Evolutionary conservation across 2,797 vertebrate genomes (phyloP), one percentile per base, ranked within the genome.

Genomic region (Pogonophryne albipinna): DNA sequence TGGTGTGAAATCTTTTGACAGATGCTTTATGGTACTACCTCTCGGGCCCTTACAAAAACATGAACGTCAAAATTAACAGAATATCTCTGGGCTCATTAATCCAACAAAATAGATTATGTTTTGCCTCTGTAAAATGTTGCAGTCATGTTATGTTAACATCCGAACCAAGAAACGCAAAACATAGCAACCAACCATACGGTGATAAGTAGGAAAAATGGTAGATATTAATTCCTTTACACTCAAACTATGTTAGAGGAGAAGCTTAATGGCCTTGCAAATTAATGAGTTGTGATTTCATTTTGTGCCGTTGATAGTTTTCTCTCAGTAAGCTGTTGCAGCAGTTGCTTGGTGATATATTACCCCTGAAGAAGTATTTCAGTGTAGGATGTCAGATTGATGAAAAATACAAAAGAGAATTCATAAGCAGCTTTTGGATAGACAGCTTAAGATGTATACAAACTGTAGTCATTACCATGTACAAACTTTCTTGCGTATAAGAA

Each of bases 211-310:
- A 49, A 11, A 56, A 71, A 85, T 66, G 76, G 47, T 64, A 76
- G 46, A 69, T 87, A 88, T 86, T 23, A 80, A 90, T 89, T 82
- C 20, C 45, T 71, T 79, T 72, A 86, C 81, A 78, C 78, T 62
- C 58, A 71, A 80, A 83, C 61, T 78, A 44, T 76, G 64, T 66
- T 59, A n/a, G 55, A 80, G 71, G 72, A 73, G 74, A 64, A 19
- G 62, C 69, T 65, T 71, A 84, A 78, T 73, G 75, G 77, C 41
- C 42, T 10, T 27, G 62, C 72, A 52, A 64, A 46, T 1, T 1
- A 73, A 60, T 70, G 66, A 80, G 69, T 45, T 79, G 64, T 23
- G 63, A 73, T 83, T 79, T 83, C 45, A 57, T 65, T 79, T 66
- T 61, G 44, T 68, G 46, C 84, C 66, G 84, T 82, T 82, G 76